A percentile compares a stretch with the other conserved stretches of the same genome.
Evolutionary conservation across 2,113 vertebrate species (phyloP).

Genomic region (Formicarius rufipectus): DNA sequence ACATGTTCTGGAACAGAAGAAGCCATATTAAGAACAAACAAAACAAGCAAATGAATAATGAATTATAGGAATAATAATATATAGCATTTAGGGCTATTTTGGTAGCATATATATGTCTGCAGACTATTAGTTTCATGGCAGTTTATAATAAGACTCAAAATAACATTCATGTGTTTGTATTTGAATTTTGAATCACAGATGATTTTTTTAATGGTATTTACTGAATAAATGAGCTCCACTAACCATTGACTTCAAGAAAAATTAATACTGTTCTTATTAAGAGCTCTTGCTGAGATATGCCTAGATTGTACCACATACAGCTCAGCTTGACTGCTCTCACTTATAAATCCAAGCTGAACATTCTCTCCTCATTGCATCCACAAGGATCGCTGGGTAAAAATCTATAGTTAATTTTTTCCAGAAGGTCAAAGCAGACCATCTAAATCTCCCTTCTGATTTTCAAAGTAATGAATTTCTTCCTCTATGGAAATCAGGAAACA

Average conservation of each 20-base stretch:
- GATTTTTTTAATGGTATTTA: neutral
- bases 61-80: neutral
- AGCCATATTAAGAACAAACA: rapidly evolving
- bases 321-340: neutral
- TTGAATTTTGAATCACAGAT: neutral
- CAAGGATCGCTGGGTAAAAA: neutral
- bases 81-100: neutral
- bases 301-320: neutral
- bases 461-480: neutral
- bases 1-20: neutral
- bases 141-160: neutral
- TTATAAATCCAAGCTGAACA: neutral
- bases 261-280: neutral
- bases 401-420: neutral
- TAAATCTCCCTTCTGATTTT: neutral
- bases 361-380: rapidly evolving
- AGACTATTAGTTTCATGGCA: neutral
- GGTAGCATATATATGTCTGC: neutral
- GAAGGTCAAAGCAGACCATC: neutral
- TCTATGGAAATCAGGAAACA: neutral
- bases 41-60: neutral
- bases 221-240: neutral
- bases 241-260: neutral
- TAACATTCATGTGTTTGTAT: neutral
- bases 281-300: neutral